phyloP scores from a whole-genome alignment of 2,888 invertebrate genomes.

The Euzophera pinguis region DNA sequence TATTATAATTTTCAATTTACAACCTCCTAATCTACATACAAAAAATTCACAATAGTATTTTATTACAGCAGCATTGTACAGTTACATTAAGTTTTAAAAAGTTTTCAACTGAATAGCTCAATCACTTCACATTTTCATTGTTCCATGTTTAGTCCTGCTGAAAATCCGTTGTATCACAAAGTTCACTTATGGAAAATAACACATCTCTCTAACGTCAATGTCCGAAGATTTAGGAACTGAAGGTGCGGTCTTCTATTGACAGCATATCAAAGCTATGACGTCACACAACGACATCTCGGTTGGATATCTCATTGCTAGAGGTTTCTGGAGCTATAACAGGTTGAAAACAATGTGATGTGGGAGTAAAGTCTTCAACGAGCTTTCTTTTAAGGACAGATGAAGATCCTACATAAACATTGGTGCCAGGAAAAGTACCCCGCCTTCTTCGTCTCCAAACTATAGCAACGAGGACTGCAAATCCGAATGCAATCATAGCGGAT shows the following conservation, averaged over 20 bases:
- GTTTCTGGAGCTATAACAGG: constrained; percentile 79
- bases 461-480: constrained; percentile 72
- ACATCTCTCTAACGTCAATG: constrained; percentile 40
- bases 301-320: constrained; percentile 58
- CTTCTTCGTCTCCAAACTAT: constrained; percentile 79
- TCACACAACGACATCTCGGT: constrained; percentile 83
- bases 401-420: constrained; percentile 81
- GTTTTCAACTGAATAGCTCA: constrained; percentile 48
- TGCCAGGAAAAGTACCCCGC: constrained; percentile 76
- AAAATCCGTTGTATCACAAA: constrained; percentile 26
- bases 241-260: constrained; percentile 76
- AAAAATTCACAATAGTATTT: constrained; percentile 55
- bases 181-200: constrained; percentile 38
- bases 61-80: constrained; percentile 61
- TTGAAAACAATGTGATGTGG: constrained; percentile 76
- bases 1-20: constrained; percentile 70
- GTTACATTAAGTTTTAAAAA: constrained; percentile 46
- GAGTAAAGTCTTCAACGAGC: constrained; percentile 80
- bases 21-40: constrained; percentile 68
- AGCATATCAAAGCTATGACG: constrained; percentile 81
- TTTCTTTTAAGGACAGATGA: constrained; percentile 81
- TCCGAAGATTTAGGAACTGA: constrained; percentile 76
- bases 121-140: constrained; percentile 22
- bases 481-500: constrained; percentile 76
- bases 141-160: constrained; percentile 16